Evolutionary conservation across 2,113 vertebrate genomes (phyloP).

Genomic region (Lampris incognitus): DNA sequence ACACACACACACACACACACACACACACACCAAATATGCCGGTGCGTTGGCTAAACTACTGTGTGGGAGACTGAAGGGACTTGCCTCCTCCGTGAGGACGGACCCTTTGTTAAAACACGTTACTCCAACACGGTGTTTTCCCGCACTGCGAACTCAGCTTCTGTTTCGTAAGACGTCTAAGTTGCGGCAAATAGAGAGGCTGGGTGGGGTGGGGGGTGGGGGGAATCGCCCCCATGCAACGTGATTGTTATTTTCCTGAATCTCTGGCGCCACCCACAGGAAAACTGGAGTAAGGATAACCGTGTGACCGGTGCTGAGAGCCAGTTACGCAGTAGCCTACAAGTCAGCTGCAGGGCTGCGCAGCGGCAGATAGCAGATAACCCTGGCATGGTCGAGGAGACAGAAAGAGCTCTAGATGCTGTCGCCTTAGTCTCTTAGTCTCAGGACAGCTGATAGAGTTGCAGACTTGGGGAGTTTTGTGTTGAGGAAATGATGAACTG

Average conservation of each 20-base stretch:
- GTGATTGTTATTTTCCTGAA: not conserved
- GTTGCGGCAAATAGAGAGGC: conserved; percentile 53
- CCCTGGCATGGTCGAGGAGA: not conserved
- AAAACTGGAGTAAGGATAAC: not conserved
- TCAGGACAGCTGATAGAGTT: no score
- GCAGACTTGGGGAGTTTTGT: no score
- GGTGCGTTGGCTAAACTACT: no score
- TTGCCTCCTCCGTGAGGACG: no score
- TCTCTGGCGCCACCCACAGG: conserved; percentile 67
- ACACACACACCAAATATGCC: no score
- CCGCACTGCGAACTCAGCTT: conserved; percentile 38
- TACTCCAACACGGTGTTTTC: not conserved
- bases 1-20: no score
- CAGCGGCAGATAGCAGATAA: not conserved
- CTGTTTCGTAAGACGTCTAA: conserved; percentile 55
- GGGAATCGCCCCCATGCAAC: not conserved
- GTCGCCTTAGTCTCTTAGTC: not conserved
- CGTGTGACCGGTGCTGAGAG: conserved; percentile 16
- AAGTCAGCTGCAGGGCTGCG: not conserved
- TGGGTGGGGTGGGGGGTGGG: no score
- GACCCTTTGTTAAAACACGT: not conserved
- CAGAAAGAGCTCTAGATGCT: not conserved
- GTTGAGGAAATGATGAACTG: no score
- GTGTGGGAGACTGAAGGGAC: no score
- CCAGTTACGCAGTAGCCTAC: conserved; percentile 48